Evolutionary conservation across 1,140 invertebrate genomes (phyloP), one percentile per base, ranked within the genome.

Genomic region (Oryctes rhinoceros): DNA sequence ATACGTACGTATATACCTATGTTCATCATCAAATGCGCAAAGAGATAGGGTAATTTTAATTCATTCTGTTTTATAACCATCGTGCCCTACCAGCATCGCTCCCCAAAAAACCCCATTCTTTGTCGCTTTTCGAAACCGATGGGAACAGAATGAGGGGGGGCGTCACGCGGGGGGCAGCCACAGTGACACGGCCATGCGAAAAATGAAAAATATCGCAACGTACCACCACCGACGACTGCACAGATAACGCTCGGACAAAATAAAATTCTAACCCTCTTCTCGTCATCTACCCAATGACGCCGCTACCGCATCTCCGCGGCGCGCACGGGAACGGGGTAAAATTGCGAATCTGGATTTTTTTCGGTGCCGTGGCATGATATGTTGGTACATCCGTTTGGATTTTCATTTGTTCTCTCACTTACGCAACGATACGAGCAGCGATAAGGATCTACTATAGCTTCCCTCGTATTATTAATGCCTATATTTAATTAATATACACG

Each of bases 41-140:
- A 76, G n/a, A 76, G 74, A 76, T 76, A 76, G 74, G 74, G 35
- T 48, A 76, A 76, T 76, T 76, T 76, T 76, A 76, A 76, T 76
- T 76, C 74, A 20, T 76, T 44, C 74, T 76, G 74, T 74, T 74
- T 74, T 74, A 74, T 24, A 44, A 44, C 39, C 39, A 44, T 44
- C 39, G 39, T 44, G 71, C 20, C 20, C 7, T 62, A 62, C 53
- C 15, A 18, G 53, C 15, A 62, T 62, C 20, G 5, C 24, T 30
- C 53, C 53, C 53, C 15, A 13, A 62, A 59, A n/a, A 62, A 7
- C 39, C 13, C 49, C n/a, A 13, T 53, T 53, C n/a, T 53, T 53
- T 53, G n/a, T 18, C 49, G 49, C 49, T 53, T 53, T 53, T 53
- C n/a, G 49, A n/a, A 30, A 44, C 39, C 39, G 39, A 44, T 0